phyloP scores from a whole-genome alignment of 2,797 vertebrate species.

The Diplodus sargus region DNA sequence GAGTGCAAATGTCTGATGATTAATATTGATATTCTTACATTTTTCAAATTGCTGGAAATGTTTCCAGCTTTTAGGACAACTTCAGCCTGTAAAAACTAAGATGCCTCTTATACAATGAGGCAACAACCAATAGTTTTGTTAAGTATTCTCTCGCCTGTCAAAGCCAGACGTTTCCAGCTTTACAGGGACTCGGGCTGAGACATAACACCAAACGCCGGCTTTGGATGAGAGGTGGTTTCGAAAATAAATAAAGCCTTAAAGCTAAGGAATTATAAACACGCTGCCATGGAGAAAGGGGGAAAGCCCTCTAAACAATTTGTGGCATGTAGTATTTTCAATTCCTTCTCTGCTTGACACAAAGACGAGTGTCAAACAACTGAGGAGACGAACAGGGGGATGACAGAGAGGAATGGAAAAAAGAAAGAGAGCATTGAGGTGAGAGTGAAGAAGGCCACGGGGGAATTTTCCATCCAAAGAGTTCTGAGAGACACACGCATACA shows the following conservation, averaged over 20 bases:
- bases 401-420: conserved; percentile 71
- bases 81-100: conserved; percentile 9
- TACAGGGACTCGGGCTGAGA: conserved; percentile 67
- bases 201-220: conserved; percentile 76
- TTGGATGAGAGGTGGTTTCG: conserved; percentile 72
- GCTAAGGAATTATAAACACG: conserved; percentile 83
- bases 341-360: conserved; percentile 89
- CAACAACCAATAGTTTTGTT: conserved; percentile 52
- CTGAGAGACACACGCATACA: conserved; percentile 44
- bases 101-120: conserved; percentile 38
- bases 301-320: conserved; percentile 75
- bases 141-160: conserved; percentile 67
- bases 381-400: conserved; percentile 72
- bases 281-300: conserved; percentile 64
- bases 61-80: conserved; percentile 34
- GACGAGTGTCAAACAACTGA: conserved; percentile 89
- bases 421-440: conserved; percentile 73
- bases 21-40: conserved; percentile 3
- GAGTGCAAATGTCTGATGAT: conserved; percentile 55
- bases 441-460: conserved; percentile 82
- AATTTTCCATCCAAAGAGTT: conserved; percentile 86
- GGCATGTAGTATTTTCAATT: conserved; percentile 84
- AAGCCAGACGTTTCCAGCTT: conserved; percentile 62
- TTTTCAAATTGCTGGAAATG: conserved; percentile 55
- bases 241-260: conserved; percentile 82